These are phyloP conservation scores for Stenurella melanura DNA, from an alignment of 2,888 invertebrate species.

Conservation along the genomic window DNA sequence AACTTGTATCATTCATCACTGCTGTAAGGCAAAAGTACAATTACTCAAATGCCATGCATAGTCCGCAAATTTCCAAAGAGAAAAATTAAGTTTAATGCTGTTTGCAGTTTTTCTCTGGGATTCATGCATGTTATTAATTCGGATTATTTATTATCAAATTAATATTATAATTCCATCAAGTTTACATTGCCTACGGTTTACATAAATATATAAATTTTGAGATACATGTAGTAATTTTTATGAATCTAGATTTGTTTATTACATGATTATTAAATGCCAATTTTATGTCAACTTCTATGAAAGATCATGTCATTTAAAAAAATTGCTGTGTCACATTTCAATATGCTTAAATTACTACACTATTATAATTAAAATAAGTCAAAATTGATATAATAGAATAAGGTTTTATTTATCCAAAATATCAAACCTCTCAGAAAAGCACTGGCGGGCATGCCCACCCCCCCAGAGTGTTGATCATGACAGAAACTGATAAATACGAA, in stretches of 20 bases:
- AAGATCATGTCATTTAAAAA: no score
- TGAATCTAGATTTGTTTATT: neutral
- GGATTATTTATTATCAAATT: constrained; percentile 19
- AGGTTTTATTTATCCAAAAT: no score
- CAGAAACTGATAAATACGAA: no score
- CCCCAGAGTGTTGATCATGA: no score
- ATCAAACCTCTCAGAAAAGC: no score
- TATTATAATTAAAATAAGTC: no score
- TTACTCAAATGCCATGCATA: constrained; percentile 24
- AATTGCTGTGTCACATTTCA: no score
- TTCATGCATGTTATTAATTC: constrained; percentile 24
- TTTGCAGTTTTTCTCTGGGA: constrained; percentile 8
- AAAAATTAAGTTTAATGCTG: constrained; percentile 11
- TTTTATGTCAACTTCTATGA: no score
- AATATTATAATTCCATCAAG: constrained; percentile 13
- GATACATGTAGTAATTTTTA: neutral
- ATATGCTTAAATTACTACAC: no score
- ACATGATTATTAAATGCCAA: no score
- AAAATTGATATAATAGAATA: no score
- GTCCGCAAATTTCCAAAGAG: constrained; percentile 12
- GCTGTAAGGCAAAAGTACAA: constrained; percentile 15
- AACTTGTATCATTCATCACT: constrained; percentile 36
- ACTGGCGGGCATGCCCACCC: no score
- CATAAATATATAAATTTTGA: neutral
- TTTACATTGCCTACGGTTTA: neutral